Percentiles rank a stretch among this genome's conserved stretches.
These are phyloP conservation scores for Drosophila subquinaria DNA, from an alignment of 2,888 invertebrate species.

Conservation along the genomic window DNA sequence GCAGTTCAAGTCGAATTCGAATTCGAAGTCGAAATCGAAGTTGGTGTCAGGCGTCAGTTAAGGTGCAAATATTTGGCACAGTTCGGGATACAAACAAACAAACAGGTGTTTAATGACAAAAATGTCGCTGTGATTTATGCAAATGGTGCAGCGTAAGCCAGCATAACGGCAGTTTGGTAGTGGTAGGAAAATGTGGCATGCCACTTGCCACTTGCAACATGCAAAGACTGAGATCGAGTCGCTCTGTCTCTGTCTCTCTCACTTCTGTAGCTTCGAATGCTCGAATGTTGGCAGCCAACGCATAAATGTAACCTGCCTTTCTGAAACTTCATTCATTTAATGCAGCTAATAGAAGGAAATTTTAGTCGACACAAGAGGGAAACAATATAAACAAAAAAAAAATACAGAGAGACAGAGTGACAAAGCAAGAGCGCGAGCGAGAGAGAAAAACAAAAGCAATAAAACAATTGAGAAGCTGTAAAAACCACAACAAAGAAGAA, in stretches of 20 bases:
- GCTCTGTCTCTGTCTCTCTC: background rate
- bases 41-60: constrained; percentile 34
- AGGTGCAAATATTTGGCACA: constrained; percentile 55
- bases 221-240: constrained; percentile 22
- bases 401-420: constrained; percentile 1
- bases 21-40: constrained; percentile 2
- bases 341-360: constrained; percentile 55
- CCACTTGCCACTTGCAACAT: constrained; percentile 30
- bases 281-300: constrained; percentile 46
- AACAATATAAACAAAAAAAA: constrained; percentile 42
- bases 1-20: background rate
- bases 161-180: constrained; percentile 41
- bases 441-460: constrained; percentile 48
- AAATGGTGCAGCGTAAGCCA: constrained; percentile 55
- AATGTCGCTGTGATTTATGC: constrained; percentile 67
- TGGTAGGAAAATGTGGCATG: constrained; percentile 23
- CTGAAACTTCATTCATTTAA: constrained; percentile 77
- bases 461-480: constrained; percentile 68
- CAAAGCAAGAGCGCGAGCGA: constrained; percentile 3
- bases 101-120: constrained; percentile 68
- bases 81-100: constrained; percentile 46
- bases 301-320: constrained; percentile 74
- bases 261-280: background rate
- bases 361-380: constrained; percentile 39
- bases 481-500: constrained; percentile 60